A percentile compares a stretch with the other conserved stretches of the same genome.
phyloP scores from a whole-genome alignment of 2,888 invertebrate species.

The Brachyopa scutellaris region DNA sequence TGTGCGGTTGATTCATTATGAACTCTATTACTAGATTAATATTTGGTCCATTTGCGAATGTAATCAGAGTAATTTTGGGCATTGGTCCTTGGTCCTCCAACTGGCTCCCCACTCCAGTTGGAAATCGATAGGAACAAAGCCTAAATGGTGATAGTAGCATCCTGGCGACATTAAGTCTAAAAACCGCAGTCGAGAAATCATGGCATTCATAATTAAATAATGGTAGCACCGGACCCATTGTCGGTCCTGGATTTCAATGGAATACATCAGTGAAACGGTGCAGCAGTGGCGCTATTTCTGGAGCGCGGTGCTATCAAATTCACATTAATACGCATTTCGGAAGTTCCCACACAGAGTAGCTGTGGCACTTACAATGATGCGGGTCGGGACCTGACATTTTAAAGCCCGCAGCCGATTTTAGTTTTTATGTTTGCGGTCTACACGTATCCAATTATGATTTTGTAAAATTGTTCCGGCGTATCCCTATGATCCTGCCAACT shows the following conservation, averaged over 20 bases:
- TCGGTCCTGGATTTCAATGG: slow-evolving; percentile 17
- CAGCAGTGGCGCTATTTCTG: not conserved
- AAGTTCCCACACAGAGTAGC: not conserved
- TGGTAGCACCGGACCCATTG: slow-evolving; percentile 21
- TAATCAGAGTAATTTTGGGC: slow-evolving; percentile 51
- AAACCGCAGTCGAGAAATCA: slow-evolving; percentile 61
- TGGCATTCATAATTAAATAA: slow-evolving; percentile 62
- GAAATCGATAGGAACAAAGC: slow-evolving; percentile 25
- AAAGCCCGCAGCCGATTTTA: slow-evolving; percentile 50
- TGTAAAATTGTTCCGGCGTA: slow-evolving; percentile 36
- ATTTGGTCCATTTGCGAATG: slow-evolving; percentile 66
- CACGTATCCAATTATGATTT: slow-evolving; percentile 64
- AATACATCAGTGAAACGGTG: not conserved
- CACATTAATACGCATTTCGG: slow-evolving; percentile 47
- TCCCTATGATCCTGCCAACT: slow-evolving; percentile 25
- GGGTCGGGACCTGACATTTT: not conserved
- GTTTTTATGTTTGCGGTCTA: slow-evolving; percentile 59
- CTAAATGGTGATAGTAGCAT: slow-evolving; percentile 7
- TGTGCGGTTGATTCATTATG: slow-evolving; percentile 56
- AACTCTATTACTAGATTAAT: slow-evolving; percentile 65
- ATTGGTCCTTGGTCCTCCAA: not conserved
- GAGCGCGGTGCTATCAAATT: slow-evolving; percentile 49
- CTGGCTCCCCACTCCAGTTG: not conserved
- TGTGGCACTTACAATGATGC: not conserved
- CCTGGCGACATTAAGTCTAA: slow-evolving; percentile 46